Base-by-base conservation (phyloP, 1,140 invertebrate genomes). In the Drosophila ercepeae region DNA sequence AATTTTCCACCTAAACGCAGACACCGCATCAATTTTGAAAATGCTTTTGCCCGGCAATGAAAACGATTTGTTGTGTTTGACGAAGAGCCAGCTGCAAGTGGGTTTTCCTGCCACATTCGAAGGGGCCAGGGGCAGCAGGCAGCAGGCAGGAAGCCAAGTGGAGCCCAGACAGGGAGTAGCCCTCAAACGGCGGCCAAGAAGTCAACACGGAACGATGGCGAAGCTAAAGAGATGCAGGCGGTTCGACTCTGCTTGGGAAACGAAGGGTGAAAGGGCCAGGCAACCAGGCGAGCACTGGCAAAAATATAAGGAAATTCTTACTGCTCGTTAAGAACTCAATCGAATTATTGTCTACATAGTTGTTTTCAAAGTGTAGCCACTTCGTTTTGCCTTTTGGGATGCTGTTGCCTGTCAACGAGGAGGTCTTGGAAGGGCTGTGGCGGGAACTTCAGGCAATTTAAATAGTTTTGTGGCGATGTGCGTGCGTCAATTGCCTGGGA, bases 1-100 rank as follows among this genome's bases (percentile, higher is more conserved):
- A 86, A 90, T 90, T 90, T 90, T 90, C 89, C 82, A 90, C 83
- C 76, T 81, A 90, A 90, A 89, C 83, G 78, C 83, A 89, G 79
- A 88, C 83, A 83, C 70, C 78, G 88, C 81, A 89, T 89, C 84
- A 84, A 89, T 89, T 90, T 78, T 90, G 74, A 89, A 86, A 88
- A 89, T 83, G 82, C 82, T 67, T 82, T 75, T 72, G 72, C 81
- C 57, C 61, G 82, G 68, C 67, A 79, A 72, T 76, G 67, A 78
- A 78, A 78, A 82, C 79, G 79, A 84, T 78, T 89, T 89, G 76
- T 78, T 89, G 83, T 73, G 83, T 89, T 83, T 74, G 71, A 73
- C 74, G 67, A 65, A 44, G 55, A 78, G 51, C 44, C 55, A 25
- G 53, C 13, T 19, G 41, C 41, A 29, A 18, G 16, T 36, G 18